A percentile compares a stretch with the other conserved stretches of the same genome.
phyloP scores from a whole-genome alignment of 2,797 vertebrate genomes.

The Vespertilio murinus region DNA sequence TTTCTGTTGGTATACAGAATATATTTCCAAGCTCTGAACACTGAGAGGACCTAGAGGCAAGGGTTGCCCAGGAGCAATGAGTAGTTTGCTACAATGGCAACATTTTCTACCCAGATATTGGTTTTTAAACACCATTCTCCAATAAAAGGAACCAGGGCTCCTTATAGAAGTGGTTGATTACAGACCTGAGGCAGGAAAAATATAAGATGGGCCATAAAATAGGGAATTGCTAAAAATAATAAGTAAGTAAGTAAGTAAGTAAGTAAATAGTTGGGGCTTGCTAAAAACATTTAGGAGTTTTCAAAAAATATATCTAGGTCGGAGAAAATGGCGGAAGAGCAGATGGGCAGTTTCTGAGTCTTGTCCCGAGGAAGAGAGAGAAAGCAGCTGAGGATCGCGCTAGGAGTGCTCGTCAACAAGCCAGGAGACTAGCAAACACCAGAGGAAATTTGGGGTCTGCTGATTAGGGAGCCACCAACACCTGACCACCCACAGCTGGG shows the following conservation, averaged over 20 bases:
- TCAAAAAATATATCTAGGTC: no score
- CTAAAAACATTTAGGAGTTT: background rate
- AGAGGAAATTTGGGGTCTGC: no score
- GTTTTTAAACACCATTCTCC: constrained; percentile 44
- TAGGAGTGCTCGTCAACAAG: no score
- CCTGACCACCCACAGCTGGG: no score
- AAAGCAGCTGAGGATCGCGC: no score
- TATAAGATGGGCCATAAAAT: background rate
- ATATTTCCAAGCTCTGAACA: background rate
- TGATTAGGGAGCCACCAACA: no score
- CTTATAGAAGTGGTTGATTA: background rate
- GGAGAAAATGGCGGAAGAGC: no score
- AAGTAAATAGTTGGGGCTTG: background rate
- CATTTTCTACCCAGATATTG: background rate
- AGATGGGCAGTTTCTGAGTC: no score
- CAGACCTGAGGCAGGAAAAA: background rate
- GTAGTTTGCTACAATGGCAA: background rate
- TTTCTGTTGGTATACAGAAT: background rate
- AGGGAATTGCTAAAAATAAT: background rate
- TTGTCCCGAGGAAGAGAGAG: no score
- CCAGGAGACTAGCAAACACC: no score
- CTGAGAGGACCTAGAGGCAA: background rate
- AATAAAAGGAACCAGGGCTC: background rate
- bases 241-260: no score
- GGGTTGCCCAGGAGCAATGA: background rate